Conservation (phyloP, 2,888 invertebrate species). For the Hipparchia semele region DNA sequence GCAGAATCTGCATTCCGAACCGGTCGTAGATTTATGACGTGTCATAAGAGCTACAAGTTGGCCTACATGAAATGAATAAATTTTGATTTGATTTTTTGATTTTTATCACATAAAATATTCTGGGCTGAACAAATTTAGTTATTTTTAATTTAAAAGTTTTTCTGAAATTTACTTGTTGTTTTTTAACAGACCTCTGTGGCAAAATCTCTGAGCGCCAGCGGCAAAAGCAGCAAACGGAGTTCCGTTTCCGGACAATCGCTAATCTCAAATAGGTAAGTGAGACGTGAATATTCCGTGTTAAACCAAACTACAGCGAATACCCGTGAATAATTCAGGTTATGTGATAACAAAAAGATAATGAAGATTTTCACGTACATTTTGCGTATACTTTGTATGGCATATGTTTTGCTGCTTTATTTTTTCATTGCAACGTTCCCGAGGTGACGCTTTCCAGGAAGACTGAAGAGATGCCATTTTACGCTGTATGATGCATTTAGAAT, state of each 20-base stretch:
- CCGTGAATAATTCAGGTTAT: neutral
- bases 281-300: neutral
- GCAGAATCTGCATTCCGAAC: too few relatives aligned
- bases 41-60: too few relatives aligned
- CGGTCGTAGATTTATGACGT: too few relatives aligned
- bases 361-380: slow-evolving; percentile 4
- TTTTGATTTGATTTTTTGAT: too few relatives aligned
- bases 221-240: slow-evolving; percentile 76
- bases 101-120: too few relatives aligned
- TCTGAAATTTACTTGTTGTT: neutral
- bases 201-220: slow-evolving; percentile 74
- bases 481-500: slow-evolving; percentile 68
- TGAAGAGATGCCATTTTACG: slow-evolving; percentile 44
- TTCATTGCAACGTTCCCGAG: slow-evolving; percentile 54
- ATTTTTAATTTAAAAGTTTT: too few relatives aligned
- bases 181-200: slow-evolving; percentile 70
- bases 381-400: slow-evolving; percentile 60
- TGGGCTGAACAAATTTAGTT: too few relatives aligned
- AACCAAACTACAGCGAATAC: neutral
- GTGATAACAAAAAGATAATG: neutral
- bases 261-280: slow-evolving; percentile 72
- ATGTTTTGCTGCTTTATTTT: slow-evolving; percentile 79
- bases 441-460: slow-evolving; percentile 34
- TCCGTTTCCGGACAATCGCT: slow-evolving; percentile 77
- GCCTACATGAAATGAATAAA: too few relatives aligned